Evolutionary conservation across 2,888 invertebrate genomes (phyloP).

Genomic region (Dioctria rufipes): DNA sequence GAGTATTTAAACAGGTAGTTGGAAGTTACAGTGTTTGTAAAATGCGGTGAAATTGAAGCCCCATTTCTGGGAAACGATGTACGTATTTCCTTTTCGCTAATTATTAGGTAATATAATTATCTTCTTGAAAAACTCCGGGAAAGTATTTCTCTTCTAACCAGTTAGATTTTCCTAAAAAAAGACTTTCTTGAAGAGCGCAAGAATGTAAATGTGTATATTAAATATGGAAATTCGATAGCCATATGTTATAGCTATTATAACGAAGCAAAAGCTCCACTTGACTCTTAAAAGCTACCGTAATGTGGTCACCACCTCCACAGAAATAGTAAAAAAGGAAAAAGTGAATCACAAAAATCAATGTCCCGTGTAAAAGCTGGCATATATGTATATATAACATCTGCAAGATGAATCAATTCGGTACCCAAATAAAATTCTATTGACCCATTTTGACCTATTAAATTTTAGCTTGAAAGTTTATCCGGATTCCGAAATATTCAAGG

Average conservation of each 20-base stretch:
- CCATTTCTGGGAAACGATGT: too few relatives aligned
- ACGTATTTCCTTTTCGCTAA: too few relatives aligned
- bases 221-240: neutral
- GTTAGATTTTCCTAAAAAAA: neutral
- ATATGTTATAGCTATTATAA: neutral
- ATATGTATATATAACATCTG: slow-evolving; percentile 6
- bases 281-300: neutral
- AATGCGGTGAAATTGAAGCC: too few relatives aligned
- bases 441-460: slow-evolving; percentile 40
- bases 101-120: too few relatives aligned
- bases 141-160: too few relatives aligned
- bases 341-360: slow-evolving; percentile 29
- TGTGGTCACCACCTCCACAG: neutral
- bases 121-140: too few relatives aligned
- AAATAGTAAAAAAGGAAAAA: neutral
- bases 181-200: neutral
- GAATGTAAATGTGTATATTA: neutral
- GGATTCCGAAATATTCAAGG: slow-evolving; percentile 23
- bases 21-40: too few relatives aligned
- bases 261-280: neutral
- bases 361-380: too few relatives aligned
- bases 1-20: too few relatives aligned
- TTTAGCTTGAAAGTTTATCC: neutral
- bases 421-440: slow-evolving; percentile 32
- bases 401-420: slow-evolving; percentile 4